Evolutionary conservation across 1,140 invertebrate species (phyloP), one percentile per base, ranked within the genome.

Genomic region (Apis laboriosa): DNA sequence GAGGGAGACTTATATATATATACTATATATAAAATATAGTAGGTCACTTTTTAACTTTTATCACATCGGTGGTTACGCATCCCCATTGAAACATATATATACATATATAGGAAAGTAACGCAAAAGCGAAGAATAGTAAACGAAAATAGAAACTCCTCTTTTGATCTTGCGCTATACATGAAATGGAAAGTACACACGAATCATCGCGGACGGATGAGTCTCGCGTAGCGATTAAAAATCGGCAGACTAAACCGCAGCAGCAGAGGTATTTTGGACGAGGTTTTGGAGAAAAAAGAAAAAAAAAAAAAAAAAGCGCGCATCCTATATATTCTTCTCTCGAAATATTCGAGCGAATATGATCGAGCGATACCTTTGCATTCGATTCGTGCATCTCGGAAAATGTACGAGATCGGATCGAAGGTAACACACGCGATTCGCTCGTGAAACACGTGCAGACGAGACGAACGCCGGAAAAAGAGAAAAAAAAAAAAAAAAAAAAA

Each of bases 221-320:
- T 74, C 63, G 75, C 71, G 77, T 81, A 78, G 66, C 77, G 60
- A 83, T 74, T 15, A 71, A 86, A 87, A 85, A 92, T 90, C 90
- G 92, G 92, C 93, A 94, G 92, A 93, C 91, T 93, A 90, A 93
- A 94, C 92, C 92, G 93, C 93, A 94, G 89, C 91, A 92, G 94
- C 94, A 94, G 94, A 94, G 93, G 94, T 94, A 94, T 94, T 94
- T 93, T 94, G 94, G 94, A 94, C 94, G 90, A 93, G 87, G 92
- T 88, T 43, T 43, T 88, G 87, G 80, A 88, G 84, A 78, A 63
- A 43, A 43, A 0, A 43, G 7, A 43, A 43, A 2, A 43, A 43
- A 43, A 43, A 43, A 43, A 43, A 43, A 7, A 43, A 43, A 43
- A 43, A 43, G 34, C 74, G 78, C 56, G 80, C 75, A 63, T 64